These are phyloP conservation scores for Acleris laterana DNA, from an alignment of 2,888 invertebrate genomes.

Conservation along the genomic window DNA sequence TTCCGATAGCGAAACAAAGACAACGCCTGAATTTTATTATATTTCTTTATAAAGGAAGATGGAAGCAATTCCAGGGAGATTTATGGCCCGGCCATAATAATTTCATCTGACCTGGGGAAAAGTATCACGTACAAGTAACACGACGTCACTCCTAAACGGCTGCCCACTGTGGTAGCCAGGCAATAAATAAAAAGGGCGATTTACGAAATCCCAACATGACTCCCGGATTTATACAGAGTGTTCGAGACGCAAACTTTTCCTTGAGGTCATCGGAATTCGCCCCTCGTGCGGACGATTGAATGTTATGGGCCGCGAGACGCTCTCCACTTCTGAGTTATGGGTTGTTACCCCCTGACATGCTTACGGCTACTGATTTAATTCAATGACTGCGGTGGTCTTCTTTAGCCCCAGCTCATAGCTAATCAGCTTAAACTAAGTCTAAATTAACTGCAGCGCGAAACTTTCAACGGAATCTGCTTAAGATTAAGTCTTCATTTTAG, in stretches of 20 bases:
- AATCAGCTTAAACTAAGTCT: conserved; percentile 18
- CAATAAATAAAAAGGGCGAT: conserved; percentile 81
- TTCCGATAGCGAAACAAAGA: conserved; percentile 34
- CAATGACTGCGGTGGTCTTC: conserved; percentile 50
- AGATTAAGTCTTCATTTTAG: conserved; percentile 5
- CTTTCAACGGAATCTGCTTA: conserved; percentile 4
- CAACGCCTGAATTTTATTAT: conserved; percentile 31
- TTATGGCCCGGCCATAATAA: conserved; percentile 43
- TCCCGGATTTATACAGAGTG: conserved; percentile 80
- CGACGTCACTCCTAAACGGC: conserved; percentile 72
- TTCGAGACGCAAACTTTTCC: conserved; percentile 75
- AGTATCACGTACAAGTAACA: conserved; percentile 65
- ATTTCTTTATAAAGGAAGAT: conserved; percentile 35
- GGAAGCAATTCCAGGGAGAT: conserved; percentile 35
- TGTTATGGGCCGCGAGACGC: conserved; percentile 79
- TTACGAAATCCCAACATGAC: conserved; percentile 81
- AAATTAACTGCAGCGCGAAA: not conserved
- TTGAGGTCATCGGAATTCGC: conserved; percentile 81
- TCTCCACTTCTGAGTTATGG: conserved; percentile 76
- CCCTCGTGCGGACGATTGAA: conserved; percentile 80
- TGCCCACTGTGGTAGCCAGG: conserved; percentile 66
- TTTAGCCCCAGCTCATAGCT: conserved; percentile 1
- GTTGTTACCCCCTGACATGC: conserved; percentile 70
- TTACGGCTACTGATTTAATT: conserved; percentile 71
- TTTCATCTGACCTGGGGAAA: conserved; percentile 55